Evolutionary conservation across 1,140 invertebrate genomes (phyloP), one percentile per base, ranked within the genome.

Genomic region (honey bee (Apis mellifera)): DNA sequence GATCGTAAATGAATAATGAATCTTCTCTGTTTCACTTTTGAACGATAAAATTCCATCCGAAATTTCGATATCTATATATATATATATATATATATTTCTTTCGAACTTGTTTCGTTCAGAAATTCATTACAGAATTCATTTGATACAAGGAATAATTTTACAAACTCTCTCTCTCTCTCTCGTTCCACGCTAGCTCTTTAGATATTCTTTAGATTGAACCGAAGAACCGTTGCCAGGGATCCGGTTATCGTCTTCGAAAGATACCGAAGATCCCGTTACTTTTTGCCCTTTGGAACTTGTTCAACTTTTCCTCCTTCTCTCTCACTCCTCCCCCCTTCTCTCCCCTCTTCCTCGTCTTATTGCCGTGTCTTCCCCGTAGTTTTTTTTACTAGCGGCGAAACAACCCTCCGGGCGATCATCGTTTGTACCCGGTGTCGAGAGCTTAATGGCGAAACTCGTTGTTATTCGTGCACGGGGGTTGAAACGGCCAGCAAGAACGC

Each of bases 381-480:
- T 62, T 5, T 48, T 21, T 52, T 62, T 50, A 50, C 64, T 59
- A 42, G n/a, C 74, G 65, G 59, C 59, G 68, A 54, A 75, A 52
- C 62, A 76, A 52, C 48, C 26, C 86, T 77, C 69, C 9, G 26
- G 57, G 54, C 70, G 62, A 84, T 86, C 81, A 81, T 82, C 72
- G 72, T 87, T 74, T 42, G 62, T 78, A 57, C 23, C 32, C 62
- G 65, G 79, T 42, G 81, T 66, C 54, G 78, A 84, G 82, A 50
- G 60, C 52, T 86, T 87, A 79, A 87, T 77, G 54, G 62, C 52
- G 52, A 78, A 71, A 72, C 70, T 86, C 72, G 62, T 88, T 87
- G 85, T 87, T 84, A 87, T 87, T 87, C 82, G 23, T 75, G 52
- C 62, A 71, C 65, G 65, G 76, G 70, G 32, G 23, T 62, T 87